Base-by-base conservation (phyloP, 2,113 vertebrate species). In the Arenaria interpres region DNA sequence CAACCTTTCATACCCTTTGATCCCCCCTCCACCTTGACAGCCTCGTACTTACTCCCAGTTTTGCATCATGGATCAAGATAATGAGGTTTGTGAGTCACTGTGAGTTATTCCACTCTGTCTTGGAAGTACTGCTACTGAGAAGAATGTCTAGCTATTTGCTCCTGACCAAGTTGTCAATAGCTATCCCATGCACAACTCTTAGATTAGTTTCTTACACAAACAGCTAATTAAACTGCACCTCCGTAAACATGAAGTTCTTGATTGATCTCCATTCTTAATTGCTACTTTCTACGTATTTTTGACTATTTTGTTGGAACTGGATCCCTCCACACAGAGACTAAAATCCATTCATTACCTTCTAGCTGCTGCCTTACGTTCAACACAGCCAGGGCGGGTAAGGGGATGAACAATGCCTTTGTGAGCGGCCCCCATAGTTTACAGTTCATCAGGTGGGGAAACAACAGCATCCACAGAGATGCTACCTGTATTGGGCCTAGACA, bases 391-490 rank as follows among this genome's bases (percentile, higher is more conserved):
- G 32, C 21, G 41, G 10, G 33, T 6, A 50, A 66, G 21, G 22
- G 41, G 10, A 62, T 37, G 30, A 56, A 35, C 32, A 21, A 35
- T 5, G 27, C 13, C 33, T 63, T 78, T 2, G 1, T 10, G 5
- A 74, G 37, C 0, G 0, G 76, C 37, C 46, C 46, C 9, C 30
- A 30, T 1, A 46, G 37, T 21, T 9, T 21, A 78, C 46, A 45
- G 54, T 23, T 86, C 63, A 51, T 66, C 46, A 69, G 46, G 20
- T 21, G 33, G 14, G 24, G 18, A 43, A 10, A 85, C 28, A 66
- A 45, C 33, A 48, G 18, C 2, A 10, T 45, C 50, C 78, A 60
- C 13, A 63, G 46, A 77, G 59, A 37, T 57, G 35, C 53, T 41
- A 50, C 53, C 19, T 3, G 2, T 14, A 45, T 21, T 48, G 10